Evolutionary conservation across 2,888 invertebrate genomes (phyloP), one percentile per base, ranked within the genome.

Genomic region (Caenorhabditis sulstoni): DNA sequence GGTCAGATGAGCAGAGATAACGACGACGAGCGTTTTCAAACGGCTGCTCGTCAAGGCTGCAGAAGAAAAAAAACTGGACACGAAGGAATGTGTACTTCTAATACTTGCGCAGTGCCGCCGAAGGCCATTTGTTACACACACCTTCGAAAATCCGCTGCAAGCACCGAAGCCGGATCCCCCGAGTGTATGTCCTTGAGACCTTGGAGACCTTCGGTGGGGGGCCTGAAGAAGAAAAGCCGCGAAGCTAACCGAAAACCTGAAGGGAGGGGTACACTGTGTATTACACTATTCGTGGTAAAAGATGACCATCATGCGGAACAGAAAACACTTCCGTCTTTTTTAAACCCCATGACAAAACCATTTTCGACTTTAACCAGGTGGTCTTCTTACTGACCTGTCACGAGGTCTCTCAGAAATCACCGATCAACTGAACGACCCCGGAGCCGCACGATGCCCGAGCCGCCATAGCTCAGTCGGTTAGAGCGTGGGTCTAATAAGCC

Each of bases 401-500:
- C 29, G 29, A 29, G 29, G 7, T 7, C 29, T 29, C 29, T 47
- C 29, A 29, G 7, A 29, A 29, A 7, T 14, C 55, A 55, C 18
- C 55, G 39, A 37, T 35, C 39, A 39, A 18, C 11, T 70, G 8
- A 47, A 35, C 44, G 20, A 18, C 52, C 20, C n/a, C 11, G 9
- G 39, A 37, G 50, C 39, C 39, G 16, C 8, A 14, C 11, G 29
- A 9, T 20, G 18, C n/a, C 16, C 16, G 22, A 8, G 70, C 77
- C 77, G 70, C 70, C 83, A 86, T 87, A 87, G 87, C 87, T 87
- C 87, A 87, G 87, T 87, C 86, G 87, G 87, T 87, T 87, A 87
- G 87, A 87, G 87, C 87, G 87, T 87, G 85, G 87, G 87, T 87
- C 87, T 86, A 87, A 88, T 87, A 88, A 88, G 87, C 87, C 87